Base-by-base conservation (phyloP, 2,888 invertebrate species). In the Andricus quercusramuli region DNA sequence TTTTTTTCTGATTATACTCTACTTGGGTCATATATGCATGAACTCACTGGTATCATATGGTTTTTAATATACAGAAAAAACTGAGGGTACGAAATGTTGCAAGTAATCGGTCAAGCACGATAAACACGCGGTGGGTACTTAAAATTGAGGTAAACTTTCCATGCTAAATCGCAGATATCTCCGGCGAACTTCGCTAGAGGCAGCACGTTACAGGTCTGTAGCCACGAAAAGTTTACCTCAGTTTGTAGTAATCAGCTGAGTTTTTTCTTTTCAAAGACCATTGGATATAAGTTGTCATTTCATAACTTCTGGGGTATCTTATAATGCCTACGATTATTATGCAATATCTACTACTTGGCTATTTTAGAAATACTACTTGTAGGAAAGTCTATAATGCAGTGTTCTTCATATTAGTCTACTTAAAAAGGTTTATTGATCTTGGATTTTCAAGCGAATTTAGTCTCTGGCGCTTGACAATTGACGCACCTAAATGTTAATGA, bases 1-100 rank as follows among this genome's bases (percentile, higher is more conserved):
- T 56, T 74, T 74, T 74, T 37, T n/a, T n/a, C 56, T 74, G 29
- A 70, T 70, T 56, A 59, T 74, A 74, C 74, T 74, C 74, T 32
- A 20, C 51, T 37, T 51, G 37, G 74, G 51, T 74, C 56, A 74
- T 74, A 37, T 74, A 32, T 56, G 56, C 74, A 74, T 37, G 37
- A 32, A 74, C 70, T 70, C 25, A 6, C 51, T 20, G 20, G 20
- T 70, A 70, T 25, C 51, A 47, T 15, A 15, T 64, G 64, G 6
- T 15, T 29, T 64, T 64, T 64, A 29, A 64, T 64, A 15, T 9
- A 37, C 8, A 37, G 37, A 8, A 37, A 37, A 37, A 37, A 37
- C 37, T 37, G 37, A 37, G 37, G 9, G 37, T 37, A 37, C 37
- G 8, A 37, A 37, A 37, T 37, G 8, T 37, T 37, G 37, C 8